Conservation (phyloP, 2,113 vertebrate species). For the Prionailurus viverrinus region DNA sequence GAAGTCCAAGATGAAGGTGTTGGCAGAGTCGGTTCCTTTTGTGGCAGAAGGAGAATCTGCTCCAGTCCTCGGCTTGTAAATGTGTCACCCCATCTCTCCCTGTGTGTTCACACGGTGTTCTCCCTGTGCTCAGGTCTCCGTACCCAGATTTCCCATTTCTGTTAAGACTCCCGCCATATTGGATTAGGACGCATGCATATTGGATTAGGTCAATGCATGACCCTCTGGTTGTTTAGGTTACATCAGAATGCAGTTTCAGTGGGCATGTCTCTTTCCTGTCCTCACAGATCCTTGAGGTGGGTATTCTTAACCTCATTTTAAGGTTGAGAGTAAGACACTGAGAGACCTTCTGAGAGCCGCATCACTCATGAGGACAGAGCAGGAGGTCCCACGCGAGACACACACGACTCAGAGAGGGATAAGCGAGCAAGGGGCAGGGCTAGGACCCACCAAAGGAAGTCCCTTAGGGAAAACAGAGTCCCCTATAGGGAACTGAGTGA, state of each 20-base stretch:
- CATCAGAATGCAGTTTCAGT: background rate
- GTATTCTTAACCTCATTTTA: background rate
- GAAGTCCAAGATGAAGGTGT: too few species aligned
- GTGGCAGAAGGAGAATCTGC: too few species aligned
- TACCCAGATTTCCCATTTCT: too few species aligned
- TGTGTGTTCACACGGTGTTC: too few species aligned
- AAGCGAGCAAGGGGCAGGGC: background rate
- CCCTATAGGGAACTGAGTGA: background rate
- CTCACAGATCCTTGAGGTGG: background rate
- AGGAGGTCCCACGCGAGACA: background rate
- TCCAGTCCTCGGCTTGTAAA: too few species aligned
- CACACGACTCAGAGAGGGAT: too few species aligned
- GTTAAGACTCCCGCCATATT: background rate
- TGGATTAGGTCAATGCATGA: background rate
- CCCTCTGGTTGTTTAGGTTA: background rate
- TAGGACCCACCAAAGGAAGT: background rate
- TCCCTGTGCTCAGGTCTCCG: background rate
- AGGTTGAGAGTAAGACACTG: background rate
- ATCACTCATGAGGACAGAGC: rapidly evolving
- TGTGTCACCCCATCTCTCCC: too few species aligned
- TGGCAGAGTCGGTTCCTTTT: too few species aligned
- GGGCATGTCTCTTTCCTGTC: background rate
- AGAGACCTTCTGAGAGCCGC: too few species aligned
- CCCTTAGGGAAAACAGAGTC: background rate
- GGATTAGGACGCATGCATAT: background rate